Base-by-base conservation (phyloP, 2,888 invertebrate genomes). In the Notodonta dromedarius region DNA sequence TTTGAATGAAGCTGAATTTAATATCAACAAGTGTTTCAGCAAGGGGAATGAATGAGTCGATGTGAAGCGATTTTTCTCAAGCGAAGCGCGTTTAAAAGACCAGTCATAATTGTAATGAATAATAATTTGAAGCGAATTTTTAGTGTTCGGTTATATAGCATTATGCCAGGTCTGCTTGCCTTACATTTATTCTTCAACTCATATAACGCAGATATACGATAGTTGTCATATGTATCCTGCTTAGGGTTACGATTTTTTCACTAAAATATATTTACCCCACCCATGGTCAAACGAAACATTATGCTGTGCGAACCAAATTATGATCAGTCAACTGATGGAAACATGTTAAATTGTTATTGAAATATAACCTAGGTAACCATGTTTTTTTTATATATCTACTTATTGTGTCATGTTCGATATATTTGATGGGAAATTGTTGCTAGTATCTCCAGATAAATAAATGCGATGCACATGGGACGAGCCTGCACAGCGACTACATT, bases 61-160 rank as follows among this genome's bases (percentile, higher is more conserved):
- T 59, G 68, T 63, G 65, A 67, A 65, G 78, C 76, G 74, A 78
- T 66, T 70, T 72, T 69, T 70, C 59, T 62, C 64, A 65, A 75
- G 74, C 76, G 59, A 69, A 66, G 76, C 72, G 71, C 67, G 66
- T 68, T 65, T 57, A 66, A 35, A 56, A 71, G 44, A 60, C 68
- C 60, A 59, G 59, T 57, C 39, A 48, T 52, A 46, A 13, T 40
- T 24, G 4, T 50, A 8, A 24, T 52, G 24, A 61, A 56, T 64
- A 58, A 53, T 67, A 67, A n/a, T n/a, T n/a, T n/a, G n/a, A 69
- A 76, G 79, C 79, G 79, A 79, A 79, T 79, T 79, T 69, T 65
- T 72, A 71, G 69, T 44, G 64, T 62, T 68, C 66, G 62, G 62
- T 56, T 53, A 54, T 60, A 68, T 59, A 68, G 57, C 64, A 62